Base-by-base conservation (phyloP, 2,888 invertebrate genomes). In the Deilephila elpenor region DNA sequence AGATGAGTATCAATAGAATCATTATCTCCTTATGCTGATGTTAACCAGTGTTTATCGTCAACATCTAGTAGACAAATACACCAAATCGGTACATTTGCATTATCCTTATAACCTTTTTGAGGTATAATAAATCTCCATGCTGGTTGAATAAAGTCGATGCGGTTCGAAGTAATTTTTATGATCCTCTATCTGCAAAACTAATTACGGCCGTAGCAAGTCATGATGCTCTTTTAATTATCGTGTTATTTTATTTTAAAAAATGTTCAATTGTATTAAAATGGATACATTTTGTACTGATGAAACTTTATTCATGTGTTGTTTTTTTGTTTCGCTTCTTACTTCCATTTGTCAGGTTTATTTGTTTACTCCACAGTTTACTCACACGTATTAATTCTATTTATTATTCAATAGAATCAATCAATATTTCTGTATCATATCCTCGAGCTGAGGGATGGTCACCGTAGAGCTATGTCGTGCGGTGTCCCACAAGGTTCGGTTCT, bases 1-100 rank as follows among this genome's bases (percentile, higher is more conserved):
- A 25, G 14, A 59, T 51, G 34, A 71, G 53, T 59, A 56, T 71
- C 71, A 51, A 71, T 74, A 59, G 70, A 51, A 67, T 60, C 74
- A 61, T 70, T 74, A 74, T 72, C 32, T 59, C 74, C 74, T 70
- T 72, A 70, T 60, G 61, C 20, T 56, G 8, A 72, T 70, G 74
- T 32, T 61, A 74, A 74, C 56, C 29, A 25, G 17, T 74, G 14
- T 64, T 60, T 60, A 51, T 70, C 67, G 29, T 32, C 25, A 51
- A 59, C 70, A 44, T n/a, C 53, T 53, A 62, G 53, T 56, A 5
- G 61, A 62, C 29, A 7, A 72, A 44, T 34, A 51, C 32, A 53
- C 29, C 60, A n/a, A 60, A 44, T 62, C 34, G 2, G 56, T 61
- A 56, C 62, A 62, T 71, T 71, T 56, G 20, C 37, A 20, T 59